phyloP scores from a whole-genome alignment of 2,113 vertebrate genomes.

The Forbesichthys papilliferus region DNA sequence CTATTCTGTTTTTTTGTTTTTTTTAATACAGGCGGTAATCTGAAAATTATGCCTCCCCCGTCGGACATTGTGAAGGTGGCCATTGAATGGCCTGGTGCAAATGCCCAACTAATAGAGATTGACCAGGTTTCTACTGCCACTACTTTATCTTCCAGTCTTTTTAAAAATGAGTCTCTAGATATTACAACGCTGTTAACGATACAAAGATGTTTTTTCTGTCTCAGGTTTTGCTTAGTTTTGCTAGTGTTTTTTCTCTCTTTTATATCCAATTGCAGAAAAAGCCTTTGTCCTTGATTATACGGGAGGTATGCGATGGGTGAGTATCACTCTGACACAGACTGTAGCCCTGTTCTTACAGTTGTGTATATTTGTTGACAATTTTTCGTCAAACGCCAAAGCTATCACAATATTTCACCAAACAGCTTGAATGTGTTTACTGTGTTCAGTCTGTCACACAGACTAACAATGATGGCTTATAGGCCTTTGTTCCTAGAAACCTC shows the following conservation, averaged over 20 bases:
- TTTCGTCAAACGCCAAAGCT: too few species aligned
- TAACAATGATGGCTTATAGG: too few species aligned
- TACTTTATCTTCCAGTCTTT: not conserved
- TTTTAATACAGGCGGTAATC: conserved; percentile 28
- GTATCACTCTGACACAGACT: conserved; percentile 32
- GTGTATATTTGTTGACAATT: too few species aligned
- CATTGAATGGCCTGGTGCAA: conserved; percentile 97
- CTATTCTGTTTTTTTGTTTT: not conserved
- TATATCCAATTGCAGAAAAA: conserved; percentile 84
- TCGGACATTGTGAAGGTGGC: conserved; percentile 97
- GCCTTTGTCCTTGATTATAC: conserved; percentile 91
- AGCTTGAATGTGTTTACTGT: too few species aligned
- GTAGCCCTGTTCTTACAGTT: too few species aligned
- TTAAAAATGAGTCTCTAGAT: not conserved
- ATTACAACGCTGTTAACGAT: too few species aligned
- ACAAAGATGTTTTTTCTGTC: too few species aligned
- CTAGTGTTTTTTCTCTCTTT: conserved; percentile 8
- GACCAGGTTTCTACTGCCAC: conserved; percentile 85
- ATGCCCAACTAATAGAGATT: conserved; percentile 96
- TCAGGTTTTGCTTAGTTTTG: not conserved
- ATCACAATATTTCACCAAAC: too few species aligned
- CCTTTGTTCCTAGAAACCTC: too few species aligned
- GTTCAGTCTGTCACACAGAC: too few species aligned
- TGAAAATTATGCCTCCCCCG: conserved; percentile 87
- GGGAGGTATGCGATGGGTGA: conserved; percentile 98